Conservation (phyloP, 35 echinoderm and acorn worm genomes). For the Acanthaster planci region DNA sequence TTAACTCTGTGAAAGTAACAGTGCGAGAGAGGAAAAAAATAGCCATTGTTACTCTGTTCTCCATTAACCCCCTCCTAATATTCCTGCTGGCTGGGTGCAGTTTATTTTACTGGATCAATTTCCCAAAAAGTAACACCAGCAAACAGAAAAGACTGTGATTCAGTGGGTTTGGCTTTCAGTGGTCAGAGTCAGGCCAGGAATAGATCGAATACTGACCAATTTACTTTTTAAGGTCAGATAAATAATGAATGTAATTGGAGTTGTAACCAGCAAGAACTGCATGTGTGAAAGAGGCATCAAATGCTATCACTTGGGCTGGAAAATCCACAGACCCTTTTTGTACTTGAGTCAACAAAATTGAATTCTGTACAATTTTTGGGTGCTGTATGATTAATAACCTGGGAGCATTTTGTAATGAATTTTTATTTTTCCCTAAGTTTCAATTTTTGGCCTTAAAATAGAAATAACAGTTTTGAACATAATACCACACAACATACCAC, state of each 20-base stretch:
- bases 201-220: slow-evolving; percentile 19
- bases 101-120: background rate
- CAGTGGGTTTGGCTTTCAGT: background rate
- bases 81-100: background rate
- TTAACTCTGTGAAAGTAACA: background rate
- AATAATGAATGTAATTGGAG: slow-evolving; percentile 9
- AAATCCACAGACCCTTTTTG: background rate
- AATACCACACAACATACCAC: no score
- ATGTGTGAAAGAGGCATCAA: slow-evolving; percentile 3
- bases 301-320: background rate
- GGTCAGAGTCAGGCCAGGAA: background rate
- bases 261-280: background rate
- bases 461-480: no score
- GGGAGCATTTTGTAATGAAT: no score
- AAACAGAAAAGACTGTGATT: background rate
- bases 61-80: background rate
- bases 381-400: no score
- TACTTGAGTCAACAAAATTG: no score
- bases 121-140: background rate
- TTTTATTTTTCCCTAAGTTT: no score
- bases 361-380: no score
- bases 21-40: background rate
- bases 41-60: background rate
- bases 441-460: no score
- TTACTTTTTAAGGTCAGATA: background rate